A percentile compares a stretch with the other conserved stretches of the same genome.
phyloP scores from a whole-genome alignment of 2,113 vertebrate species.

The Charina bottae region DNA sequence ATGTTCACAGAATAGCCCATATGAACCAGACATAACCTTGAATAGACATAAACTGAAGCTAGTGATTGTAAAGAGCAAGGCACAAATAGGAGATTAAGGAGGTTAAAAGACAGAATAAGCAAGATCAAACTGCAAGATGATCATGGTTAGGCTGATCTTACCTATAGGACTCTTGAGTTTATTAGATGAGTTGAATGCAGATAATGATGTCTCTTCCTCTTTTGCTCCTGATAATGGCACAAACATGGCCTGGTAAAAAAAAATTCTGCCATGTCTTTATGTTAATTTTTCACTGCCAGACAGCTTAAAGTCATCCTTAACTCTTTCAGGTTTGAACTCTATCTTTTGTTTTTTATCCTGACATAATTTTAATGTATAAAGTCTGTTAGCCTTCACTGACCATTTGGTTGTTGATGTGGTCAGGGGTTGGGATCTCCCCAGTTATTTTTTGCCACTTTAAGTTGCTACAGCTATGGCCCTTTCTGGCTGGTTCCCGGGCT shows the following conservation, averaged over 20 bases:
- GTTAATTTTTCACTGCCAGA: neutral
- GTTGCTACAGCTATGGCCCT: neutral
- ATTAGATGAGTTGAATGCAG: neutral
- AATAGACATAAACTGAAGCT: neutral
- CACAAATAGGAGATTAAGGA: neutral
- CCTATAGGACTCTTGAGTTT: neutral
- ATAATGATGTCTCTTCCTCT: neutral
- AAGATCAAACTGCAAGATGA: neutral
- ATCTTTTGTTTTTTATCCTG: neutral
- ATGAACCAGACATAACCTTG: neutral
- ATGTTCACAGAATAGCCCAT: neutral
- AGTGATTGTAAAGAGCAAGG: neutral
- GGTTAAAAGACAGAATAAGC: neutral
- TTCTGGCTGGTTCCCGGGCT: neutral
- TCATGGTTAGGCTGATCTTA: neutral
- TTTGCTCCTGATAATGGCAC: neutral
- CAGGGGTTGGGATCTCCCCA: neutral
- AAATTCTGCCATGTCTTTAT: neutral
- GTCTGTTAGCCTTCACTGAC: neutral
- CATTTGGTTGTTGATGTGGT: neutral
- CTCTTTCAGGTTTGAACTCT: neutral
- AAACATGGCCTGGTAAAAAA: neutral
- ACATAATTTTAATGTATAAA: neutral
- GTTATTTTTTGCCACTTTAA: neutral
- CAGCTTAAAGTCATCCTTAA: neutral